Evolutionary conservation across 2,888 invertebrate genomes (phyloP), one percentile per base, ranked within the genome.

Genomic region (Copidosoma aretas): DNA sequence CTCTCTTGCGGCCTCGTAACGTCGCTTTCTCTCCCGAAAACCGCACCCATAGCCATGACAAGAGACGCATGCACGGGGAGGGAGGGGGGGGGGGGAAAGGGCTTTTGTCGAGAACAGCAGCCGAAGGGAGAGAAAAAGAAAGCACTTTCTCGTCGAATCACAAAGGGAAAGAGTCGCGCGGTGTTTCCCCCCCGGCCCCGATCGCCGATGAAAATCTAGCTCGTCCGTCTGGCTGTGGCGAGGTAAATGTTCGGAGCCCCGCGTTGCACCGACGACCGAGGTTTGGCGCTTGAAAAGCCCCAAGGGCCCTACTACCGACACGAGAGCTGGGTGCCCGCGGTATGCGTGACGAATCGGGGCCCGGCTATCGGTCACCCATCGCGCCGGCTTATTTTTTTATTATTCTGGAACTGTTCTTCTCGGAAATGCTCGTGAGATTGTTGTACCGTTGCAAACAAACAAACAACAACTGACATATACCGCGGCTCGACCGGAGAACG

Each of bases 191-290:
- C 64, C 46, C 53, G 59, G 43, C 54, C 61, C 58, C 67, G 67
- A 64, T 70, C 67, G 58, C 49, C 54, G 63, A 64, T 67, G 67
- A 61, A 67, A 70, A 67, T 67, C 67, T 64, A 14, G 3, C 43
- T 57, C 22, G 39, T 63, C 53, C 69, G 59, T 68, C 69, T 69
- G 65, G 65, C 53, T 12, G 8, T 2, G 10, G 12, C 21, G 52
- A 22, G 52, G 10, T 3, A 32, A 3, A 32, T 52, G 8, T 10
- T 52, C 19, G n/a, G 2, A 52, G 52, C 19, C 49, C 10, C 10
- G 12, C 21, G 22, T 60, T 46, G 53, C 46, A n/a, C n/a, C n/a
- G n/a, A n/a, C n/a, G n/a, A n/a, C n/a, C n/a, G n/a, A 39, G 57
- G 57, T 39, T 25, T 43, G n/a, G 57, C 15, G 24, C 52, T 22